Percentiles rank a stretch among this genome's conserved stretches.
Evolutionary conservation across 2,888 invertebrate genomes (phyloP).

Genomic region (Tetrapedia diversipes): DNA sequence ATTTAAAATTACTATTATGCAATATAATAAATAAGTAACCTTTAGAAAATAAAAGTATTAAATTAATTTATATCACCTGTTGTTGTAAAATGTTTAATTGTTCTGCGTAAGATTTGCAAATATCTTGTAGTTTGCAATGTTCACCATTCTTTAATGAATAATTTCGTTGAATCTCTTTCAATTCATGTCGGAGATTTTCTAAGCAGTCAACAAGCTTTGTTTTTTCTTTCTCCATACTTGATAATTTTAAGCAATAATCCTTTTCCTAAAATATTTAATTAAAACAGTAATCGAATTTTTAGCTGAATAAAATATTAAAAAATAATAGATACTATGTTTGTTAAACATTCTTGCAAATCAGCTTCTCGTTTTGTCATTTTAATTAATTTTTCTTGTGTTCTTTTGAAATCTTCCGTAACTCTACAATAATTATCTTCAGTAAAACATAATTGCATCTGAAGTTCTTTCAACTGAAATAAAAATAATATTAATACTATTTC

Average conservation of each 20-base stretch:
- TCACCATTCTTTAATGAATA: slow-evolving; percentile 62
- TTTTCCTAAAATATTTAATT: slow-evolving; percentile 65
- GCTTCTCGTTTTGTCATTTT: slow-evolving; percentile 69
- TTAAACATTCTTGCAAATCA: slow-evolving; percentile 70
- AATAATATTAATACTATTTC: slow-evolving; percentile 2
- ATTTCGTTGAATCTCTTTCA: slow-evolving; percentile 66
- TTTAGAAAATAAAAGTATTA: slow-evolving; percentile 15
- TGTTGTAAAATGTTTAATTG: slow-evolving; percentile 65
- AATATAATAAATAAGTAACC: neutral
- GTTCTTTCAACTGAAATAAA: slow-evolving; percentile 68
- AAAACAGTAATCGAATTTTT: neutral
- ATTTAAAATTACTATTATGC: slow-evolving; percentile 7
- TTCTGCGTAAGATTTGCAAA: slow-evolving; percentile 57
- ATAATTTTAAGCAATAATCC: slow-evolving; percentile 65
- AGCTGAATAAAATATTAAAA: neutral
- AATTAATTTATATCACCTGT: slow-evolving; percentile 51
- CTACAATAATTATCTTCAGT: slow-evolving; percentile 69
- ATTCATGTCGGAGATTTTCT: slow-evolving; percentile 67
- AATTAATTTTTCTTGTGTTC: slow-evolving; percentile 67
- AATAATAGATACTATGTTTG: slow-evolving; percentile 64
- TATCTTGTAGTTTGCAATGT: slow-evolving; percentile 65
- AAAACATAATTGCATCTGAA: slow-evolving; percentile 66
- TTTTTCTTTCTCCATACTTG: slow-evolving; percentile 63
- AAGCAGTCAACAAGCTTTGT: slow-evolving; percentile 57
- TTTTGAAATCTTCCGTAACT: slow-evolving; percentile 69